Evolutionary conservation across 2,113 vertebrate genomes (phyloP).

Genomic region (Scatophagus argus): DNA sequence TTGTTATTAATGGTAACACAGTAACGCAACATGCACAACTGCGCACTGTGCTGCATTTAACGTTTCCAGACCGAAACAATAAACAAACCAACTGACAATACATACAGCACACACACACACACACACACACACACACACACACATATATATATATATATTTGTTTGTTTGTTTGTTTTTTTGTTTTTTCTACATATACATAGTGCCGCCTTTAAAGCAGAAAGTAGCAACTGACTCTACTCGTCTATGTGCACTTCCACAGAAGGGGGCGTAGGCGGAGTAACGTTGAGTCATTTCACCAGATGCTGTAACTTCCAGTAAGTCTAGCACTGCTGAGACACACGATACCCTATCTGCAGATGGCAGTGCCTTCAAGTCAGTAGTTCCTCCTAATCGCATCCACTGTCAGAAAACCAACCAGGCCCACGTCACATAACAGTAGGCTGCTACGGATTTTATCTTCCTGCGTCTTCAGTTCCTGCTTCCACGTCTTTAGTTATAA

Average conservation of each 20-base stretch:
- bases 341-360: conserved; percentile 59
- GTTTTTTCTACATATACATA: no score
- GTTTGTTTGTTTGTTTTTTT: no score
- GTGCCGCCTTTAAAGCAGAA: not conserved
- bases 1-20: not conserved
- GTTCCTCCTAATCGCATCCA: conserved; percentile 20
- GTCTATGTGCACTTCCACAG: conserved; percentile 43
- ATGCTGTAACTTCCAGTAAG: conserved; percentile 70
- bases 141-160: no score
- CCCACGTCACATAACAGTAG: no score
- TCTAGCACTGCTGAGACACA: not conserved
- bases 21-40: fast-evolving
- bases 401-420: not conserved
- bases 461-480: no score
- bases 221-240: not conserved
- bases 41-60: not conserved
- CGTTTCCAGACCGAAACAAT: no score
- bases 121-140: no score
- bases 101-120: no score
- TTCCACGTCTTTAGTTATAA: no score
- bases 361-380: conserved; percentile 19
- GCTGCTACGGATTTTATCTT: no score
- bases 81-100: no score
- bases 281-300: conserved; percentile 48
- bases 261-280: conserved; percentile 65